Conservation (phyloP, 2,113 vertebrate species). For the Ariopsis seemanni region DNA sequence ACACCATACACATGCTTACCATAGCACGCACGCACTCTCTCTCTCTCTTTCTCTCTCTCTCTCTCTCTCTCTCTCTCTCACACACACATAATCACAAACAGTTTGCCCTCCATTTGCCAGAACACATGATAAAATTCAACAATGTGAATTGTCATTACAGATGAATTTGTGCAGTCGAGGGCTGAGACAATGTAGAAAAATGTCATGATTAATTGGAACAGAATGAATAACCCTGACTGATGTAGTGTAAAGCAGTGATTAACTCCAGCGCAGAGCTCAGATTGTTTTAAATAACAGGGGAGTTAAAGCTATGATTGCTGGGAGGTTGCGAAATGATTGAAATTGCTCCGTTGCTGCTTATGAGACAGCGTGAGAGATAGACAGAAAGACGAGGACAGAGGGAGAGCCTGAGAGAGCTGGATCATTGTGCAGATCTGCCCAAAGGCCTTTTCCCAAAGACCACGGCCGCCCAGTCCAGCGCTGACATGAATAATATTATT, state of each 20-base stretch:
- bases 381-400: conserved; percentile 8
- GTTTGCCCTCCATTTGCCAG: conserved; percentile 51
- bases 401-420: conserved; percentile 35
- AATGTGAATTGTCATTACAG: conserved; percentile 51
- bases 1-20: conserved; percentile 1
- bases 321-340: conserved; percentile 57
- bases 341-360: conserved; percentile 45
- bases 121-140: conserved; percentile 55
- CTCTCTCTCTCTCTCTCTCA: neutral
- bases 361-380: conserved; percentile 25
- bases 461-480: conserved; percentile 4
- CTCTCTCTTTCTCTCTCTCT: neutral
- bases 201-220: conserved; percentile 60
- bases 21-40: neutral
- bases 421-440: conserved; percentile 49
- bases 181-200: conserved; percentile 56
- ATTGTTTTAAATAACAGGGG: conserved; percentile 60
- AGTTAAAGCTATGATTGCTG: conserved; percentile 58
- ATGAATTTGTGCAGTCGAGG: conserved; percentile 51
- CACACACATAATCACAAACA: conserved; percentile 28
- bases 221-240: conserved; percentile 61
- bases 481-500: conserved; percentile 47
- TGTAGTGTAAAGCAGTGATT: conserved; percentile 59
- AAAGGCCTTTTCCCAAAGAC: conserved; percentile 48
- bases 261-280: conserved; percentile 54